phyloP scores from a whole-genome alignment of 2,888 invertebrate genomes.

The Fragum sueziense region DNA sequence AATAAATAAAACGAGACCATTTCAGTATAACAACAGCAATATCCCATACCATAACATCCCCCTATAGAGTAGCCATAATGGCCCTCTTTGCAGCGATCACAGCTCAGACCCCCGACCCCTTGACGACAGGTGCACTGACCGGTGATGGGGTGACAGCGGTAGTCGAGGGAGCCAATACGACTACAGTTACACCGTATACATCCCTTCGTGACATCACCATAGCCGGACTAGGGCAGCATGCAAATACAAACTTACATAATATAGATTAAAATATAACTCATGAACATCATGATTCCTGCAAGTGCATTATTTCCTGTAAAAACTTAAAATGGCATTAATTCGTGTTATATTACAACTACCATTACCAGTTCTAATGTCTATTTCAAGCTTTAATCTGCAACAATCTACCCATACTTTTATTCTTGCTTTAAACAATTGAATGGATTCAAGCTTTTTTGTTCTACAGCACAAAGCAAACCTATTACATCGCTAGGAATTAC shows the following conservation, averaged over 20 bases:
- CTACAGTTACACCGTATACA: conserved; percentile 91
- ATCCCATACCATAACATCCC: conserved; percentile 74
- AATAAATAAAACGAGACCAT: neutral
- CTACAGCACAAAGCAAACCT: too few species aligned
- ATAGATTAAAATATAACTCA: too few species aligned
- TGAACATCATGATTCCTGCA: too few species aligned
- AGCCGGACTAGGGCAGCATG: conserved; percentile 85
- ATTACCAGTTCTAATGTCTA: too few species aligned
- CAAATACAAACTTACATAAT: conserved; percentile 18
- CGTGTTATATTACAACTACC: too few species aligned
- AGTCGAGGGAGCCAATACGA: conserved; percentile 85
- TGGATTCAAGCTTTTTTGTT: too few species aligned
- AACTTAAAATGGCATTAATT: too few species aligned
- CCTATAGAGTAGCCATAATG: conserved; percentile 75
- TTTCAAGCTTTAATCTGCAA: too few species aligned
- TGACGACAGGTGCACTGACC: conserved; percentile 91
- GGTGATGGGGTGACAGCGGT: conserved; percentile 85
- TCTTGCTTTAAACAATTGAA: too few species aligned
- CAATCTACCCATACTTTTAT: too few species aligned
- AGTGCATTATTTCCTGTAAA: too few species aligned
- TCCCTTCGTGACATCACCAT: conserved; percentile 89
- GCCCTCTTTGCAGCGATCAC: conserved; percentile 91
- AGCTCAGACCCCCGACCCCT: conserved; percentile 90
- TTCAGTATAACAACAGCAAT: neutral
- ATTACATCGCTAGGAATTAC: too few species aligned